These are phyloP conservation scores for Gymnobelideus leadbeateri DNA, from an alignment of 2,113 vertebrate species.

Conservation along the genomic window DNA sequence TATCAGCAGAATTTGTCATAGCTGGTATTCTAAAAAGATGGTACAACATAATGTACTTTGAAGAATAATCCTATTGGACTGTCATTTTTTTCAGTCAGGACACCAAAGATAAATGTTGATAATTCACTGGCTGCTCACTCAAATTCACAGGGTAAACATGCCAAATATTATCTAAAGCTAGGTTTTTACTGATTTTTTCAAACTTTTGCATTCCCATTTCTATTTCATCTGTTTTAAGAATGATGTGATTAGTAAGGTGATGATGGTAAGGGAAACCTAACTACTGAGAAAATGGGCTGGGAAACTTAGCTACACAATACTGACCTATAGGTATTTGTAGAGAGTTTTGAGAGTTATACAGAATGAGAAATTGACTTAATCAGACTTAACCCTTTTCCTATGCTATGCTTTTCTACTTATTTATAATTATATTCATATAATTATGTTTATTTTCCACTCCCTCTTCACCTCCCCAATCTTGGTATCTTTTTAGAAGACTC, in stretches of 20 bases:
- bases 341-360: not conserved
- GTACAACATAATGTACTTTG: not conserved
- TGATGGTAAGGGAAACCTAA: not conserved
- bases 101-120: not conserved
- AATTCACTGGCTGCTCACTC: not conserved
- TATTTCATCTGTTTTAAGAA: not conserved
- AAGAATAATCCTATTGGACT: not conserved
- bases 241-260: not conserved
- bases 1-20: not conserved
- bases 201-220: not conserved
- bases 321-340: not conserved
- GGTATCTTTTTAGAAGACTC: constrained; percentile 72
- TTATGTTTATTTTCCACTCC: constrained; percentile 49
- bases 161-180: not conserved
- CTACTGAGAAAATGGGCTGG: not conserved
- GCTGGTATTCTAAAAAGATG: not conserved
- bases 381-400: not conserved
- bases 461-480: constrained; percentile 2
- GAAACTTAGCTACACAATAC: not conserved
- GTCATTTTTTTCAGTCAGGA: not conserved
- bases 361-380: constrained; percentile 22
- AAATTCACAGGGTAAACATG: not conserved
- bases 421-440: not conserved
- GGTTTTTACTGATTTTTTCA: not conserved
- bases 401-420: not conserved